phyloP scores from a whole-genome alignment of 2,888 invertebrate species.

The Catocala nupta region DNA sequence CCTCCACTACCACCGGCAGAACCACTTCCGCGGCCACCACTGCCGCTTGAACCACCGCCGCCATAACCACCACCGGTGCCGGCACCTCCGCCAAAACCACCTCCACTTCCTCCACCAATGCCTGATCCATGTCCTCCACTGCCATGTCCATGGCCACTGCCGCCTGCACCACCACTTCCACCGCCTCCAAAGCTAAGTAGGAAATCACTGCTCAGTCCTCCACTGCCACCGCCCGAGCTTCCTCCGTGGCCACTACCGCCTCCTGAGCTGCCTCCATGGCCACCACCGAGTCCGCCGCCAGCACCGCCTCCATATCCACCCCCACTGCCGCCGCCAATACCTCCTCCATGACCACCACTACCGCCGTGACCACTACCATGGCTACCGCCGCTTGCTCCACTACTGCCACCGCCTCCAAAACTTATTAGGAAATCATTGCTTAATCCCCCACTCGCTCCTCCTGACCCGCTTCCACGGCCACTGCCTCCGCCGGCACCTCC shows the following conservation, averaged over 20 bases:
- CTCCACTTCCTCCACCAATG: conserved; percentile 35
- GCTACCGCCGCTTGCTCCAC: conserved; percentile 29
- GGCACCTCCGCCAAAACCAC: conserved; percentile 32
- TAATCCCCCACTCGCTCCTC: conserved; percentile 25
- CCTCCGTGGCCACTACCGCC: conserved; percentile 55
- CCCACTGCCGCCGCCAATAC: conserved; percentile 49
- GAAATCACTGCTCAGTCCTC: conserved; percentile 18
- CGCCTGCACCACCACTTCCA: conserved; percentile 17
- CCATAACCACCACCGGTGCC: conserved; percentile 56
- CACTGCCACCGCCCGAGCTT: conserved; percentile 42
- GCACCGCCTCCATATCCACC: conserved; percentile 32
- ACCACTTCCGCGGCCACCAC: conserved; percentile 39
- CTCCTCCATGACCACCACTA: conserved; percentile 46
- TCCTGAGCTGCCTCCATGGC: conserved; percentile 46
- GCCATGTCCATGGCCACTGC: conserved; percentile 19
- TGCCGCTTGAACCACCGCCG: conserved; percentile 27
- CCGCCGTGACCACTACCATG: conserved; percentile 26
- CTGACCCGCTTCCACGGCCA: conserved; percentile 21
- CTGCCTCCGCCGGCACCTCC: conserved; percentile 32
- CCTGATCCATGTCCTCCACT: conserved; percentile 22
- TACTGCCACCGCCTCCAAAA: conserved; percentile 46
- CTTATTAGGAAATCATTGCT: conserved; percentile 28
- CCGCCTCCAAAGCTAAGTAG: conserved; percentile 29
- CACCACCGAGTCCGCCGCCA: conserved; percentile 52
- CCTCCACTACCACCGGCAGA: conserved; percentile 39